Conservation (phyloP, 2,113 vertebrate species). For the Melanerpes formicivorus region DNA sequence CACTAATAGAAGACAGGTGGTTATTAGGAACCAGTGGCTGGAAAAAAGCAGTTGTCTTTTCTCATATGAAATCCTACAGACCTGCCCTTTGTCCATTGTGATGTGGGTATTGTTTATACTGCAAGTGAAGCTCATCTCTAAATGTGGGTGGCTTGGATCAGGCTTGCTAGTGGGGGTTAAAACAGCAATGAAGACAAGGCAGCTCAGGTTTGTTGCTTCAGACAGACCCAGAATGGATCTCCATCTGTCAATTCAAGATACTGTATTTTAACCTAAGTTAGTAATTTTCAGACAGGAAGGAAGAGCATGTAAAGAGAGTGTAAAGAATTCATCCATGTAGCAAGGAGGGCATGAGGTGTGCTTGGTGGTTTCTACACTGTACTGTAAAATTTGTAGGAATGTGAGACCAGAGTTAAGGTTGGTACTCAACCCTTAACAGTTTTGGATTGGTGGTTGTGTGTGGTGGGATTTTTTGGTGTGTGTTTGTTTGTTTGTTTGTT, state of each 20-base stretch:
- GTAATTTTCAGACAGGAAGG: not conserved
- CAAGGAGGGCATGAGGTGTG: not conserved
- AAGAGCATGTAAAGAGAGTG: not conserved
- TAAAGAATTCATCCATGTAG: not conserved
- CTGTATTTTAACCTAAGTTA: not conserved
- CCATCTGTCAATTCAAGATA: not conserved
- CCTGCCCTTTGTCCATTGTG: not conserved
- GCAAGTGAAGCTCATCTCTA: slow-evolving; percentile 23
- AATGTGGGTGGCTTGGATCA: slow-evolving; percentile 33
- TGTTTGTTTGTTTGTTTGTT: no score
- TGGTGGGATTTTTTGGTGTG: no score
- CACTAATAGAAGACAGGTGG: slow-evolving; percentile 23
- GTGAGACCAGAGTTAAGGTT: not conserved
- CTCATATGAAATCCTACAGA: not conserved
- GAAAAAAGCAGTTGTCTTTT: slow-evolving; percentile 24
- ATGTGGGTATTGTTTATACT: slow-evolving; percentile 30
- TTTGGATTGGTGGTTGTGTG: fast-evolving
- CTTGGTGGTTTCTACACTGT: not conserved
- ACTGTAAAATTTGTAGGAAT: not conserved
- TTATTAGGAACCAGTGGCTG: not conserved
- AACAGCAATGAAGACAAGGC: slow-evolving; percentile 12
- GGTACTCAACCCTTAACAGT: not conserved
- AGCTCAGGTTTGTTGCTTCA: not conserved
- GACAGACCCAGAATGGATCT: not conserved
- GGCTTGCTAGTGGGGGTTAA: not conserved